phyloP scores from a whole-genome alignment of 2,113 vertebrate species.

The Actinemys pallida region DNA sequence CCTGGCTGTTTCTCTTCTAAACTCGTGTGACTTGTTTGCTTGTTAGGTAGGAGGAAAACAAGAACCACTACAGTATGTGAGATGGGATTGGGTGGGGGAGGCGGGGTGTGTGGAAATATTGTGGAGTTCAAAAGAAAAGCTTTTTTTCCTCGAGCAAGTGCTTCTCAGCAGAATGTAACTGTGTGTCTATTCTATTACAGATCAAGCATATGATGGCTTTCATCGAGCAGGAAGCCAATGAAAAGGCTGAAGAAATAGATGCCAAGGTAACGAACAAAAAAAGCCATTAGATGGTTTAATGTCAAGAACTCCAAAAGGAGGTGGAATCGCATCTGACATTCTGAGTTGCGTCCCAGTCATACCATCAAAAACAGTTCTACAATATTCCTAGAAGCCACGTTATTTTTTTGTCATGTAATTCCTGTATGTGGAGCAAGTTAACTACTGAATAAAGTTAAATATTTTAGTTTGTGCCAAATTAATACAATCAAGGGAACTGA shows the following conservation, averaged over 20 bases:
- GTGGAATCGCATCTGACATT: neutral
- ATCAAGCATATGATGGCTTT: constrained; percentile 99
- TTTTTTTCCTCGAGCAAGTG: neutral
- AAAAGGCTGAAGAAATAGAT: constrained; percentile 99
- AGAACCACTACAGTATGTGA: neutral
- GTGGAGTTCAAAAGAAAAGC: neutral
- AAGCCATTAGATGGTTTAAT: neutral
- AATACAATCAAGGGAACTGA: neutral
- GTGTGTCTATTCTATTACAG: constrained; percentile 72
- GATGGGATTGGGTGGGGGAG: neutral
- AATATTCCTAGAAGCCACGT: neutral
- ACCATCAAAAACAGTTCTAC: neutral
- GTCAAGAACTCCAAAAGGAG: constrained; percentile 14
- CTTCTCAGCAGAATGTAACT: neutral
- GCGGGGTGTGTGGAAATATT: neutral
- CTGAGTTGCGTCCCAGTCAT: neutral
- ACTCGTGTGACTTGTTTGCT: neutral
- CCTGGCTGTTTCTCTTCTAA: neutral
- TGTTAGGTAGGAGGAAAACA: neutral
- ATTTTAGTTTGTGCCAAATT: neutral
- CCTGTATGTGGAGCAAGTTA: neutral
- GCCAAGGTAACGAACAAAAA: constrained; percentile 89
- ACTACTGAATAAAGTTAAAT: neutral
- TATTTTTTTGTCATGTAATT: too few species aligned
- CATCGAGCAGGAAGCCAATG: constrained; percentile 98